Evolutionary conservation across 2,888 invertebrate genomes (phyloP).

Genomic region (Ommatoiulus sabulosus): DNA sequence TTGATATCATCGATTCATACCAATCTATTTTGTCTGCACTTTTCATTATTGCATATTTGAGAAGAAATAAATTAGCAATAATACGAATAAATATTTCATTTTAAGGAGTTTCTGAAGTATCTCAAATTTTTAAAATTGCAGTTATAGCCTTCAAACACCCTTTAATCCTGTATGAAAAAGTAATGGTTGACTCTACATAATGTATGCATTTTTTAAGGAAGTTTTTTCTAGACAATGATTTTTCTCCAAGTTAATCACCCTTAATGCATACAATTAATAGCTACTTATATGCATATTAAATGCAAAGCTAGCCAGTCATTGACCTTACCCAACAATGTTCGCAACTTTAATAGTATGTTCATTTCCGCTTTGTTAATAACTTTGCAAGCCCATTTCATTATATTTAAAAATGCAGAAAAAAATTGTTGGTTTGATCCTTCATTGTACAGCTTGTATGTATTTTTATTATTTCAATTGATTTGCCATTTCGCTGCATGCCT

Average conservation of each 20-base stretch:
- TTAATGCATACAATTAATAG: neutral
- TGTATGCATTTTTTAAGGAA: neutral
- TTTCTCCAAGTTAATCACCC: neutral
- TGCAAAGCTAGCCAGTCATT: neutral
- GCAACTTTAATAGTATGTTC: neutral
- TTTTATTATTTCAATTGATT: neutral
- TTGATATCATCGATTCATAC: no score
- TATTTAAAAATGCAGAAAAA: neutral
- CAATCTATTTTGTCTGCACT: no score
- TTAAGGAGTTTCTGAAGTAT: no score
- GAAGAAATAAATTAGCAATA: no score
- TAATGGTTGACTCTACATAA: no score
- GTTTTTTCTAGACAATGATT: neutral
- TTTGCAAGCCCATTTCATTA: neutral
- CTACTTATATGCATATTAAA: neutral
- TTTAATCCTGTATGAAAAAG: no score
- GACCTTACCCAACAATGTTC: neutral
- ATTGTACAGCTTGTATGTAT: conserved; percentile 3
- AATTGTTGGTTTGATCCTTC: neutral
- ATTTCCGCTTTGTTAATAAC: neutral
- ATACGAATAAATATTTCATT: no score
- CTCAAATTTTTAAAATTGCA: no score
- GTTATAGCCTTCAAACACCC: no score
- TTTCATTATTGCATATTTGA: no score
- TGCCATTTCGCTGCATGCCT: neutral